Evolutionary conservation across 2,113 vertebrate genomes (phyloP).

Genomic region (Etia nguti): DNA sequence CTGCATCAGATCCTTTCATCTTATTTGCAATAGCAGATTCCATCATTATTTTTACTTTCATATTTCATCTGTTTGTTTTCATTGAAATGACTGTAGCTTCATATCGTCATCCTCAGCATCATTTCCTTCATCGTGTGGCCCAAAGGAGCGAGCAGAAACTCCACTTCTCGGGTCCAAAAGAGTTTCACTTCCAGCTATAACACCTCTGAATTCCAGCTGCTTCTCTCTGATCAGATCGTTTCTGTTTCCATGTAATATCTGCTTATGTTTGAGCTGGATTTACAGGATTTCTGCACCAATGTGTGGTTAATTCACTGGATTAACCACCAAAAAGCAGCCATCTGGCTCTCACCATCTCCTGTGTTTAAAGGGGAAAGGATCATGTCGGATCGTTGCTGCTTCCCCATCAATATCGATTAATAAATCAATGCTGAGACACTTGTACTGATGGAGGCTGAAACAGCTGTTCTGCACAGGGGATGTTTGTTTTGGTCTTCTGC

Average conservation of each 20-base stretch:
- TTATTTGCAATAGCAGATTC: not conserved
- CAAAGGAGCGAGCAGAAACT: not conserved
- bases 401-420: not conserved
- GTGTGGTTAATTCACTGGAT: not conserved
- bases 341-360: not conserved
- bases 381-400: not conserved
- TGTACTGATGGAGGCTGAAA: not conserved
- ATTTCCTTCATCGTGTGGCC: not conserved
- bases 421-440: not conserved
- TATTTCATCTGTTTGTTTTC: not conserved
- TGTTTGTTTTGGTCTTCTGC: not conserved
- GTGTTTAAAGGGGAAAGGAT: not conserved
- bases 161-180: not conserved
- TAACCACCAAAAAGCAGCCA: not conserved
- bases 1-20: too few species aligned
- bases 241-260: not conserved
- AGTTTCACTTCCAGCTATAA: not conserved
- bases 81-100: not conserved
- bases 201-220: not conserved
- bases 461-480: not conserved
- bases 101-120: not conserved
- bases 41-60: not conserved
- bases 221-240: not conserved
- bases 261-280: not conserved
- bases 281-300: not conserved